Evolutionary conservation across 2,797 vertebrate genomes (phyloP).

Genomic region (Syngnathus rostellatus): DNA sequence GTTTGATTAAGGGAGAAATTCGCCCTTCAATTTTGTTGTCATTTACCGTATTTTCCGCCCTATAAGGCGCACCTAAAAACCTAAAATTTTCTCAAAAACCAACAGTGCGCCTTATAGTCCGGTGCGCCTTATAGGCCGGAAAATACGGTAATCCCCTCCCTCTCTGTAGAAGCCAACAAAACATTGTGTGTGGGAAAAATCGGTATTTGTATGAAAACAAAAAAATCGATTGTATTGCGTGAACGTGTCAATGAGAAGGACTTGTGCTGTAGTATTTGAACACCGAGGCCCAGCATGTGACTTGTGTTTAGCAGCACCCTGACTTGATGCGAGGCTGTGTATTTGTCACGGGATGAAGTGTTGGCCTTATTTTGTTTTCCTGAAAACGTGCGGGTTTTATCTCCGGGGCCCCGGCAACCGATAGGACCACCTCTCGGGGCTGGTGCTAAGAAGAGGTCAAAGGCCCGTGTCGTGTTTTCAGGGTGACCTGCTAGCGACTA

Average conservation of each 20-base stretch:
- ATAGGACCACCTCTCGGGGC: slow-evolving; percentile 57
- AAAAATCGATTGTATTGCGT: slow-evolving; percentile 29
- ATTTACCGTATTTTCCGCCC: too few species aligned
- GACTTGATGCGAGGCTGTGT: slow-evolving; percentile 17
- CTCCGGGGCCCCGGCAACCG: slow-evolving; percentile 26
- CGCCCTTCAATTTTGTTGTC: too few species aligned
- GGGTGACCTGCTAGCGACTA: slow-evolving; percentile 79
- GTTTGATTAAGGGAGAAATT: too few species aligned
- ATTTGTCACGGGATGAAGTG: slow-evolving; percentile 17
- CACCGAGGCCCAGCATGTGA: slow-evolving; percentile 44
- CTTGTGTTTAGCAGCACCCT: slow-evolving; percentile 36
- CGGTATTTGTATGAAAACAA: not conserved
- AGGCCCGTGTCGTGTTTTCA: slow-evolving; percentile 79
- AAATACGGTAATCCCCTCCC: too few species aligned
- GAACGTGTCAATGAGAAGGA: slow-evolving; percentile 22
- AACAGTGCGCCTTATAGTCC: too few species aligned
- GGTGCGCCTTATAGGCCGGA: too few species aligned
- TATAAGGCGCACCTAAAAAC: too few species aligned
- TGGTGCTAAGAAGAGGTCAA: slow-evolving; percentile 69
- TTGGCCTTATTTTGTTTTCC: slow-evolving; percentile 5
- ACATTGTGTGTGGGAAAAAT: not conserved
- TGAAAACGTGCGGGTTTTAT: not conserved
- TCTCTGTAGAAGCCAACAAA: not conserved
- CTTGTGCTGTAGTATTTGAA: slow-evolving; percentile 38
- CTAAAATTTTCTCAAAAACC: too few species aligned